Evolutionary conservation across 2,113 vertebrate genomes (phyloP).

Genomic region (Sula dactylatra): DNA sequence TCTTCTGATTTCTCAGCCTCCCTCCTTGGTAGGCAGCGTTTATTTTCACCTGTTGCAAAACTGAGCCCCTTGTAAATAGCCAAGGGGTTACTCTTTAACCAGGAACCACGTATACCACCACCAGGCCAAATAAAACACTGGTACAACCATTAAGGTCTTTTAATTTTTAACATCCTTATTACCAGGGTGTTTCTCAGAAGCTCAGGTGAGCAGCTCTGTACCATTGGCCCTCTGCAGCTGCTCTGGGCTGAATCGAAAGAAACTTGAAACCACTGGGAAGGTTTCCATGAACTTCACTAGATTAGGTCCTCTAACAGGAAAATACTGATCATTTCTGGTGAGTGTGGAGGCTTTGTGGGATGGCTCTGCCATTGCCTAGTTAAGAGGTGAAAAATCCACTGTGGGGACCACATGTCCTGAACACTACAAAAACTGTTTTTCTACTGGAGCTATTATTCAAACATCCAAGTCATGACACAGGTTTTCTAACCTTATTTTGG

Average conservation of each 20-base stretch:
- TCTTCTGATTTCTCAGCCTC: neutral
- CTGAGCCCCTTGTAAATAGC: neutral
- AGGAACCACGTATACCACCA: neutral
- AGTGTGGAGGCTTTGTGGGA: neutral
- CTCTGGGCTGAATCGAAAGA: neutral
- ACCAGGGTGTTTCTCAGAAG: neutral
- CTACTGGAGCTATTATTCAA: neutral
- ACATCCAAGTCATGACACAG: rapidly evolving
- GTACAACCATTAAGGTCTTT: neutral
- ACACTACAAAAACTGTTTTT: neutral
- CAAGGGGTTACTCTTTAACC: neutral
- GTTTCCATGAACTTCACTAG: neutral
- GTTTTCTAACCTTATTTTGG: neutral
- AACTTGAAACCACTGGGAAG: neutral
- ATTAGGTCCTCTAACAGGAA: neutral
- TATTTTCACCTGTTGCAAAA: neutral
- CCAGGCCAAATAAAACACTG: neutral
- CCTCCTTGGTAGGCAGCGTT: neutral
- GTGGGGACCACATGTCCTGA: neutral
- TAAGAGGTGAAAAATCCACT: neutral
- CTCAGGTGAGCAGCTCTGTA: neutral
- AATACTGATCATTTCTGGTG: neutral
- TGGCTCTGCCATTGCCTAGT: neutral
- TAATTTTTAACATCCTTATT: neutral
- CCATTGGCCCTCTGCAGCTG: neutral